These are phyloP conservation scores for Cybosia mesomella DNA, from an alignment of 2,888 invertebrate genomes.

Conservation along the genomic window DNA sequence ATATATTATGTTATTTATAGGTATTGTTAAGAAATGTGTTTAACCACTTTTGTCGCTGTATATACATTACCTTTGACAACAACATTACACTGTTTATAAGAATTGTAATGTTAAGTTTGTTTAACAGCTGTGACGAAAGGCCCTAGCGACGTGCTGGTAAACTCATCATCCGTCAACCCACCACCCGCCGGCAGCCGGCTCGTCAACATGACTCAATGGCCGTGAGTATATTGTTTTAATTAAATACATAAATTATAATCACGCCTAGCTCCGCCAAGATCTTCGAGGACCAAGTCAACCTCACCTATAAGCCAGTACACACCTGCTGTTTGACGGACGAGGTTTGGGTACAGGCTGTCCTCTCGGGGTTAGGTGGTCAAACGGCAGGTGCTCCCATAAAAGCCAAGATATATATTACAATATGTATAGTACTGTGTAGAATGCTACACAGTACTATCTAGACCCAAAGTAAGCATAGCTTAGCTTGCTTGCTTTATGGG, in stretches of 20 bases:
- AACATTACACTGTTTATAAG: neutral
- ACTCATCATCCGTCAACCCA: slow-evolving; percentile 72
- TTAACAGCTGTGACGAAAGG: slow-evolving; percentile 73
- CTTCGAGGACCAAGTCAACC: neutral
- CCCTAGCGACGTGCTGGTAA: slow-evolving; percentile 79
- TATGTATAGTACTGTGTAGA: too few relatives aligned
- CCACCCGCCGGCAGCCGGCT: slow-evolving; percentile 75
- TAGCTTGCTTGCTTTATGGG: too few relatives aligned
- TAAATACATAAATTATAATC: neutral
- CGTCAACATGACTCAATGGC: slow-evolving; percentile 80
- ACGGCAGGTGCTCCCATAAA: neutral
- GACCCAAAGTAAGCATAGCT: too few relatives aligned
- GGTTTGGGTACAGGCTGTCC: neutral
- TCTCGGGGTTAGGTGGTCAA: neutral
- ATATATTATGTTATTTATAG: too few relatives aligned
- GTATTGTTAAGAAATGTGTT: neutral
- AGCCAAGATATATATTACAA: too few relatives aligned
- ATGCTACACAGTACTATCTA: too few relatives aligned
- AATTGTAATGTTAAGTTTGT: slow-evolving; percentile 26
- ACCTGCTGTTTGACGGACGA: neutral
- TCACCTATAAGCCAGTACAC: neutral
- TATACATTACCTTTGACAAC: neutral
- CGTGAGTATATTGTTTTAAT: slow-evolving; percentile 65
- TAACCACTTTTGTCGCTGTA: neutral
- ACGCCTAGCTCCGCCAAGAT: neutral